These are phyloP conservation scores for Ophion obscuratus DNA, from an alignment of 2,888 invertebrate genomes.

Conservation along the genomic window DNA sequence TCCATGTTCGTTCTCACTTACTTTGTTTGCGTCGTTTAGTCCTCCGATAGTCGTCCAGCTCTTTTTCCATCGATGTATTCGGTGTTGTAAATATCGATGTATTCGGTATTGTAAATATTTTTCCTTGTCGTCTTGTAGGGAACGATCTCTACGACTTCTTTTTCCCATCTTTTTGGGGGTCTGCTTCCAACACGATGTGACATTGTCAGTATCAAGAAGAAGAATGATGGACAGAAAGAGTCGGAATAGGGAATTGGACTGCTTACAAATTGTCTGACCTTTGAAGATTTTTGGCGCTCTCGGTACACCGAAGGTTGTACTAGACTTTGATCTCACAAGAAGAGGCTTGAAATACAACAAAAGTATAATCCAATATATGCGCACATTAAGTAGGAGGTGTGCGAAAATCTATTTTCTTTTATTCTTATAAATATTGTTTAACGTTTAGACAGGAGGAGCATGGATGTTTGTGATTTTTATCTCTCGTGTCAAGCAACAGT, in stretches of 20 bases:
- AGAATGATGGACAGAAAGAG: not conserved
- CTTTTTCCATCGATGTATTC: slow-evolving; percentile 11
- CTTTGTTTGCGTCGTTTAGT: not conserved
- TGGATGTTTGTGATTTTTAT: no score
- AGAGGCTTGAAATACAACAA: not conserved
- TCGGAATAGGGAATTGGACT: not conserved
- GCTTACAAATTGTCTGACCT: not conserved
- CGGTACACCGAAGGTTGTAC: not conserved
- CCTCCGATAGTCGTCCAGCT: not conserved
- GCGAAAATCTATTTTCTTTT: no score
- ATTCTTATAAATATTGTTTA: no score
- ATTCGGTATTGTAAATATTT: not conserved
- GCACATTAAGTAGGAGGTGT: no score
- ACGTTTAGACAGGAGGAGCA: no score
- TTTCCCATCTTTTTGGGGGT: not conserved
- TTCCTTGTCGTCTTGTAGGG: not conserved
- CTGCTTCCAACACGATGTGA: not conserved
- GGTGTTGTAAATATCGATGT: not conserved
- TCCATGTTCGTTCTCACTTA: not conserved
- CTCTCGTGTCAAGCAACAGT: no score
- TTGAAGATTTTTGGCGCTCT: not conserved
- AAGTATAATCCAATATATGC: no score
- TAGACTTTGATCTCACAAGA: not conserved
- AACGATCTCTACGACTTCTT: slow-evolving; percentile 1
- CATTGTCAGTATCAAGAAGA: not conserved